A percentile compares a stretch with the other conserved stretches of the same genome.
These are phyloP conservation scores for Iphiclides podalirius DNA, from an alignment of 2,888 invertebrate genomes.

Conservation along the genomic window DNA sequence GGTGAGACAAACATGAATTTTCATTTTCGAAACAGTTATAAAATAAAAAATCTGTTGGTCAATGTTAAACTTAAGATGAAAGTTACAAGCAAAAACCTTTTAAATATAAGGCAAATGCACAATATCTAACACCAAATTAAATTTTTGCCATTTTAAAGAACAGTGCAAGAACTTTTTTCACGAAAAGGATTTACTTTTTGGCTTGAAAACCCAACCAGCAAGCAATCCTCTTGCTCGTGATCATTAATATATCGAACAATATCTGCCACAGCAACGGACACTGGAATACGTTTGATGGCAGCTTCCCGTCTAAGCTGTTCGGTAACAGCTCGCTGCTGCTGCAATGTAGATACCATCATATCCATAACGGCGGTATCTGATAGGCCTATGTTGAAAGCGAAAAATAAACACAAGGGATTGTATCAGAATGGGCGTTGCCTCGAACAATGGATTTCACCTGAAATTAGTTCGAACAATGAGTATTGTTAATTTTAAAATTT, in stretches of 20 bases:
- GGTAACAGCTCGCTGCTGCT: constrained; percentile 95
- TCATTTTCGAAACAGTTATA: too few relatives aligned
- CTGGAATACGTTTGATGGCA: constrained; percentile 90
- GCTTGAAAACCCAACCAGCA: constrained; percentile 95
- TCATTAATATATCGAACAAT: constrained; percentile 95
- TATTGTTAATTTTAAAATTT: too few relatives aligned
- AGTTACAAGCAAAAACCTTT: too few relatives aligned
- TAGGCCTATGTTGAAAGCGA: constrained; percentile 88
- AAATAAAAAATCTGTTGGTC: too few relatives aligned
- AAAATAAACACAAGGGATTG: constrained; percentile 51
- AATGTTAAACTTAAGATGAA: too few relatives aligned
- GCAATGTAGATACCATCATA: constrained; percentile 95
- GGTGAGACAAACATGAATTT: too few relatives aligned
- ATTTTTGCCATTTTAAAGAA: constrained; percentile 82
- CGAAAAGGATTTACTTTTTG: constrained; percentile 97
- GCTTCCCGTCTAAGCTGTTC: constrained; percentile 96
- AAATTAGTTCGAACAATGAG: constrained; percentile 17
- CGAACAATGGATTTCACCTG: constrained; percentile 20
- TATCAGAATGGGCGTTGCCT: constrained; percentile 72
- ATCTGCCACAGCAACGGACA: constrained; percentile 94
- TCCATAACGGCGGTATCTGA: constrained; percentile 94
- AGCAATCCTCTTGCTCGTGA: constrained; percentile 95
- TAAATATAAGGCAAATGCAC: too few relatives aligned
- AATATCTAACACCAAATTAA: too few relatives aligned
- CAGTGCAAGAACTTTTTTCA: constrained; percentile 93